Conservation (phyloP, 2,888 invertebrate species). For the Mimas tiliae region DNA sequence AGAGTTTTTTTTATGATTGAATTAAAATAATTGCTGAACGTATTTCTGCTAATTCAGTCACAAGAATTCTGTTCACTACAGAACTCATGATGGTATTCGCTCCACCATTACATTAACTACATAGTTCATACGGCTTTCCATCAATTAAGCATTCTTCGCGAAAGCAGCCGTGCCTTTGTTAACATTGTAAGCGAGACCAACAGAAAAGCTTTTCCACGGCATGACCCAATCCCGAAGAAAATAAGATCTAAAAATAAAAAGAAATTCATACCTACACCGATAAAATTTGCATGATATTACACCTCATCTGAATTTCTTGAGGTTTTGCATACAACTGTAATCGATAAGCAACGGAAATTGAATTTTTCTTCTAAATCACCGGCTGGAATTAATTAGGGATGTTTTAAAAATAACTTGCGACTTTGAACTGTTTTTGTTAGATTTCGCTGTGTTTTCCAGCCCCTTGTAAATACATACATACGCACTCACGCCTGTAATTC, state of each 20-base stretch:
- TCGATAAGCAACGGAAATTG: constrained; percentile 66
- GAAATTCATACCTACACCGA: constrained; percentile 71
- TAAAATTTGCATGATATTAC: constrained; percentile 79
- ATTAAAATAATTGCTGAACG: neutral
- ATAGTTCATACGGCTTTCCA: constrained; percentile 33
- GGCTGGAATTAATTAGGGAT: constrained; percentile 56
- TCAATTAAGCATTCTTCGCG: constrained; percentile 61
- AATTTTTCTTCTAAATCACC: constrained; percentile 56
- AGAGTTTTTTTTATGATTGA: no score
- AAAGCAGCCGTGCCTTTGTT: constrained; percentile 67
- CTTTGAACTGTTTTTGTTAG: neutral
- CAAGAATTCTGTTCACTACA: constrained; percentile 10
- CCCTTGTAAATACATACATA: no score
- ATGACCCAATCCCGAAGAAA: constrained; percentile 63
- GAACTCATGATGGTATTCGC: constrained; percentile 23
- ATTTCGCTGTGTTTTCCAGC: constrained; percentile 2
- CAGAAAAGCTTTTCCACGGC: constrained; percentile 73
- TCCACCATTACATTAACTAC: constrained; percentile 17
- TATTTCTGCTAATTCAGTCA: neutral
- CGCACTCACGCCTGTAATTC: no score
- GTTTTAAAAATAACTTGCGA: neutral
- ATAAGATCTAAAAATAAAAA: constrained; percentile 68
- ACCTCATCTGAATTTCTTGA: constrained; percentile 58
- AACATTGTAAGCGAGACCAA: constrained; percentile 71
- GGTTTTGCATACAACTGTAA: constrained; percentile 63